A percentile compares a stretch with the other conserved stretches of the same genome.
Conservation (phyloP, 2,888 invertebrate species). For the Matsumyia berberina region DNA sequence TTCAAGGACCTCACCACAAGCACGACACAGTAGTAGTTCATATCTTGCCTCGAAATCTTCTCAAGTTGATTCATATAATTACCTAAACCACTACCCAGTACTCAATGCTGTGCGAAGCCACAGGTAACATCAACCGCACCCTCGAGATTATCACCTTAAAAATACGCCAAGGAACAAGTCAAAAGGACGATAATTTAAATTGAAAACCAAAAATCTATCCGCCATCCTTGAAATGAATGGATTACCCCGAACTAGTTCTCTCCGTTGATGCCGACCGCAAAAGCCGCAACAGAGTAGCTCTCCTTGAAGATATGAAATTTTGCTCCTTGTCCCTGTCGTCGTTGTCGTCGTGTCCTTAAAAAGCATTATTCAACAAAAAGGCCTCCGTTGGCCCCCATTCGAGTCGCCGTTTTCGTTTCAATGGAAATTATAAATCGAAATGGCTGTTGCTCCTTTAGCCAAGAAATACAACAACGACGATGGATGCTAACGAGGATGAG, state of each 20-base stretch:
- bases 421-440: conserved; percentile 69
- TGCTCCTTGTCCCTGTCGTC: conserved; percentile 42
- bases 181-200: conserved; percentile 62
- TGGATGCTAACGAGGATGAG: not conserved
- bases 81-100: conserved; percentile 26
- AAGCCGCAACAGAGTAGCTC: conserved; percentile 28
- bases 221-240: conserved; percentile 29
- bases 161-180: conserved; percentile 32
- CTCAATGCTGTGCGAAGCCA: conserved; percentile 1
- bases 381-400: not conserved
- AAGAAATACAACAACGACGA: conserved; percentile 22
- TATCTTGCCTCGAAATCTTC: conserved; percentile 42
- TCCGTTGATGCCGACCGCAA: conserved; percentile 37
- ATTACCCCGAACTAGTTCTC: conserved; percentile 19
- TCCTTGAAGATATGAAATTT: conserved; percentile 39
- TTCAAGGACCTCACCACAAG: conserved; percentile 7
- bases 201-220: conserved; percentile 68
- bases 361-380: conserved; percentile 46
- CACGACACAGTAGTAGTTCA: not conserved
- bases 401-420: conserved; percentile 5
- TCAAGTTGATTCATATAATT: conserved; percentile 62
- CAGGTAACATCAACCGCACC: conserved; percentile 41
- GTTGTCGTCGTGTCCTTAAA: conserved; percentile 47
- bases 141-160: conserved; percentile 56
- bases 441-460: conserved; percentile 65